A percentile compares a stretch with the other conserved stretches of the same genome.
phyloP scores from a whole-genome alignment of 2,797 vertebrate genomes.

The Oreochromis mossambicus region DNA sequence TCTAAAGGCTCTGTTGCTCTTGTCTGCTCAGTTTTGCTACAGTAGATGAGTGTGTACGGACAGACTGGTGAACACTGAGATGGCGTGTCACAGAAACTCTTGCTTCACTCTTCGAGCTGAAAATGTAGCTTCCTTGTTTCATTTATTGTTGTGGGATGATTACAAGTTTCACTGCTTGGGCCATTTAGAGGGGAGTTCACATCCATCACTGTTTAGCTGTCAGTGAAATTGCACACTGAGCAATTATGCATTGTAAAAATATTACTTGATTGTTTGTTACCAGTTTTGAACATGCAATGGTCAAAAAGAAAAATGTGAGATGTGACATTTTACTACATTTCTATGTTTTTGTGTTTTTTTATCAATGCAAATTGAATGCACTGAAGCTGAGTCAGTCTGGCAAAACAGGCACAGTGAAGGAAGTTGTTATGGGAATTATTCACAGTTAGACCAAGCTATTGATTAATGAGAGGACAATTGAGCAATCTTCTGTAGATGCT shows the following conservation, averaged over 20 bases:
- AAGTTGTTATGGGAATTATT: neutral
- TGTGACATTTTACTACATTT: neutral
- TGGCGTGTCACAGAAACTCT: neutral
- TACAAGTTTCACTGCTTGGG: neutral
- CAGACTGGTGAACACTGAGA: neutral
- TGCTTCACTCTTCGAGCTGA: neutral
- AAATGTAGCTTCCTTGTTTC: neutral
- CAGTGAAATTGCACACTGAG: neutral
- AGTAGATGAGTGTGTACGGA: conserved; percentile 3
- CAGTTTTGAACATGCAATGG: neutral
- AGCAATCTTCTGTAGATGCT: neutral
- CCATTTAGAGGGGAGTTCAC: neutral
- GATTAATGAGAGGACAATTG: neutral
- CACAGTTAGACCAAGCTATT: neutral
- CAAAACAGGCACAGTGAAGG: neutral
- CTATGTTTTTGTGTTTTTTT: neutral
- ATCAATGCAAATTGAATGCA: neutral
- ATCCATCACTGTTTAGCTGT: neutral
- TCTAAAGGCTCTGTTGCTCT: conserved; percentile 30
- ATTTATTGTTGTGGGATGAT: neutral
- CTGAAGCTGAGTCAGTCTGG: neutral
- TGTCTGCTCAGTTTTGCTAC: neutral
- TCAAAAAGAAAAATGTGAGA: neutral
- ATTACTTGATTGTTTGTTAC: neutral
- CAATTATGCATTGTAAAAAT: neutral